These are phyloP conservation scores for Coracopsis vasa DNA, from an alignment of 2,113 vertebrate species.

Conservation along the genomic window DNA sequence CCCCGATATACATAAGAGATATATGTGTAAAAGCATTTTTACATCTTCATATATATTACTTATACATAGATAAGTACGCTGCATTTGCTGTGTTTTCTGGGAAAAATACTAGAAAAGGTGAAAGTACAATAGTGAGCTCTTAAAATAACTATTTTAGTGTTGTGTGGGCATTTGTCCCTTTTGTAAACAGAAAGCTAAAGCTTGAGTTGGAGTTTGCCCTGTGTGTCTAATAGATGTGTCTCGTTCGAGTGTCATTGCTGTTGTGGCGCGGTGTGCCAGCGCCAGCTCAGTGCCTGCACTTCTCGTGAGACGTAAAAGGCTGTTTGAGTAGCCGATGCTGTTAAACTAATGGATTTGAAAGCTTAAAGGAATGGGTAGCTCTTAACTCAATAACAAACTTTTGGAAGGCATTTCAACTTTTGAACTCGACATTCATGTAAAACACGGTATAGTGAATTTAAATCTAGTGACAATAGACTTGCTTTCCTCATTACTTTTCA, in stretches of 20 bases:
- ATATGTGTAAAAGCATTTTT: neutral
- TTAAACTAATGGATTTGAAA: neutral
- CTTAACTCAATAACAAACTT: neutral
- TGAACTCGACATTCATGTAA: neutral
- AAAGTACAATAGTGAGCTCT: neutral
- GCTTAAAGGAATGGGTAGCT: neutral
- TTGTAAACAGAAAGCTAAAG: neutral
- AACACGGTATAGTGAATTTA: neutral
- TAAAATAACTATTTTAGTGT: accelerated
- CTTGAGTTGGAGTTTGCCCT: neutral
- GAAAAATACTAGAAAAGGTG: accelerated
- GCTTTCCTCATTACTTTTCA: neutral
- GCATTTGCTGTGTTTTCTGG: accelerated
- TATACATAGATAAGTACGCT: accelerated
- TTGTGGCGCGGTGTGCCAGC: neutral
- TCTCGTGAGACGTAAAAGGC: accelerated
- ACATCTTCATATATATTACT: accelerated
- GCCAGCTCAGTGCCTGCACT: neutral
- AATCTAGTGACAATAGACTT: neutral
- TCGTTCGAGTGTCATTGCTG: neutral
- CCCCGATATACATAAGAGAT: accelerated
- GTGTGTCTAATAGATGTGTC: accelerated
- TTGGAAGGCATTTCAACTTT: neutral
- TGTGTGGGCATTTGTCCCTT: neutral
- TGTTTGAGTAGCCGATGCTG: neutral